A percentile compares a stretch with the other conserved stretches of the same genome.
These are phyloP conservation scores for Pogonomyrmex barbatus DNA, from an alignment of 1,140 invertebrate genomes.

Conservation along the genomic window DNA sequence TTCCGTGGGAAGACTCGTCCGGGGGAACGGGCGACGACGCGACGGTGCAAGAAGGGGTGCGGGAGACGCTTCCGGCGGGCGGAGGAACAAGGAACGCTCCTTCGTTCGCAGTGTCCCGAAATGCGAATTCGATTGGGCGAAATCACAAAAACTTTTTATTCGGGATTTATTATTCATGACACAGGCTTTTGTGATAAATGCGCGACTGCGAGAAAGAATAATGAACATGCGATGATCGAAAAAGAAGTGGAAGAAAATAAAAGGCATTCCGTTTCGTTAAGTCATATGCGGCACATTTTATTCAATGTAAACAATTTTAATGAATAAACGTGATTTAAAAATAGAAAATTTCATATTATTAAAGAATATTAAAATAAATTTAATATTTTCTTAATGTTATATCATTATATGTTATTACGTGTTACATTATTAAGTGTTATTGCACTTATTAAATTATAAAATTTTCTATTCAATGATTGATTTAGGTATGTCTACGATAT, in stretches of 20 bases:
- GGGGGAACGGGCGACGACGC: not conserved
- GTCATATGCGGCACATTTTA: not conserved
- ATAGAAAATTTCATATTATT: not conserved
- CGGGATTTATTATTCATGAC: constrained; percentile 47
- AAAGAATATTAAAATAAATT: not conserved
- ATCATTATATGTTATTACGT: not conserved
- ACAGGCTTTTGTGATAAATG: constrained; percentile 23
- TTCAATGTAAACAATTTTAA: not conserved
- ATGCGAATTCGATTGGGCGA: constrained; percentile 51
- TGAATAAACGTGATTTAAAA: not conserved
- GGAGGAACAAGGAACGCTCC: constrained; percentile 33
- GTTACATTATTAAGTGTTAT: not conserved
- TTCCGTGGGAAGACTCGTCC: constrained; percentile 41
- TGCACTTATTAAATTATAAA: not conserved
- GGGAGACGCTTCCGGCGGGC: constrained; percentile 20
- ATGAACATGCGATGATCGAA: constrained; percentile 5
- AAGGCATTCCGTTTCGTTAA: not conserved
- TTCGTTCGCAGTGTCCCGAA: constrained; percentile 32
- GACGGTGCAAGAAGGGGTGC: constrained; percentile 12
- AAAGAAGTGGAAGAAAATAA: not conserved
- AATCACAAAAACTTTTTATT: constrained; percentile 42
- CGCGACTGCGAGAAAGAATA: constrained; percentile 36
- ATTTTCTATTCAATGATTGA: not conserved
- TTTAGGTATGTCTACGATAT: not conserved
- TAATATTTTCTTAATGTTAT: not conserved